Base-by-base conservation (phyloP, 2,888 invertebrate genomes). In the Linnaemya vulpina region DNA sequence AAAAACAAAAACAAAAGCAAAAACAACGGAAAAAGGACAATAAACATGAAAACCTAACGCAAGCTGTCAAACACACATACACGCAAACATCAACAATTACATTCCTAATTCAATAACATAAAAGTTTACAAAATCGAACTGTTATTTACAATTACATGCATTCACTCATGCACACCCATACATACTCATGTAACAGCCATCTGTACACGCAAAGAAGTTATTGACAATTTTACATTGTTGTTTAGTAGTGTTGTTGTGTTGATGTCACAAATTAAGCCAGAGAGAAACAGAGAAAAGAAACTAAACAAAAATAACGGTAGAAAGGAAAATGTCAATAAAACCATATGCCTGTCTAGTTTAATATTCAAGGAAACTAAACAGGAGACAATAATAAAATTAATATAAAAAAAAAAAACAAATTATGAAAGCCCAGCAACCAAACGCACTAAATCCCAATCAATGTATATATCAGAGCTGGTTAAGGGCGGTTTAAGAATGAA, bases 81-180 rank as follows among this genome's bases (percentile, higher is more conserved):
- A 22, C 22, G 3, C 17, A 53, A 10, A 20, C 11, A 60, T 38
- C 20, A 35, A 70, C 70, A 55, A 22, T 46, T 43, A 55, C 53
- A 75, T 13, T 20, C 40, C 8, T 13, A 55, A 38, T 13, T 7
- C 9, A 38, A 62, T 40, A 13, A 30, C 8, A 51, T 13, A 46
- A 63, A 73, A 67, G 62, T 62, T 76, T 71, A 71, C 71, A 65
- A 76, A 76, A 76, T 76, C 70, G 55, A 71, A 82, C 67, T 60
- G 51, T 67, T 63, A 67, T 75, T 67, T 76, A 81, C 68, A 65
- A 80, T 53, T 17, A 71, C 40, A 53, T 25, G 11, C 30, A 55
- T 20, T 9, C 51, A 20, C 1, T 20, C 46, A 20, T 13, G 0
- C 11, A 40, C 13, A 40, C 3, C 11, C 40, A 40, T 38, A 30